phyloP scores from a whole-genome alignment of 2,113 vertebrate genomes.

The Catagonus wagneri region DNA sequence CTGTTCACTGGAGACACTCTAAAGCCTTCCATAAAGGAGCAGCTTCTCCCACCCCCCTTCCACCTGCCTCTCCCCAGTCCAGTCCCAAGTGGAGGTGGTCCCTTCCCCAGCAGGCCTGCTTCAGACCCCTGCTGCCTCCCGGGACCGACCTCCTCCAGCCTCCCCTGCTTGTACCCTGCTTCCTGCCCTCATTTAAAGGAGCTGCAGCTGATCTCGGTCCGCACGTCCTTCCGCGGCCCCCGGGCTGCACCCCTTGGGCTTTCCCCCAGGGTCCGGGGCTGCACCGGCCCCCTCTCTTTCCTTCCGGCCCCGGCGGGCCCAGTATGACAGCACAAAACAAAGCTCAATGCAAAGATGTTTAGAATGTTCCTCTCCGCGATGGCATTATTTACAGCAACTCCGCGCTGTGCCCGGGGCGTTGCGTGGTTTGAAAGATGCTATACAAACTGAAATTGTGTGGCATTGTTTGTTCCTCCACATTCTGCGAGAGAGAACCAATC shows the following conservation, averaged over 20 bases:
- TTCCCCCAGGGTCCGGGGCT: background rate
- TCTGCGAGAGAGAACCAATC: constrained; percentile 75
- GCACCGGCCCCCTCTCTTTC: background rate
- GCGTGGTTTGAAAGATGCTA: constrained; percentile 75
- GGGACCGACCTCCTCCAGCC: background rate
- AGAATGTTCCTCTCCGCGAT: constrained; percentile 67
- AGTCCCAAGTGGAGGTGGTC: too few relatives aligned
- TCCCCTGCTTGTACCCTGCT: rapidly evolving
- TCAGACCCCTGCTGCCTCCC: background rate
- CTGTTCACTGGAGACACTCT: background rate
- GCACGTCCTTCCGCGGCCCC: background rate
- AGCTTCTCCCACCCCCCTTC: background rate
- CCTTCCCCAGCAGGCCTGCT: background rate
- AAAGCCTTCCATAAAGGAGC: background rate
- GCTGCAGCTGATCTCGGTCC: background rate
- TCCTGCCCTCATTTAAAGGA: background rate
- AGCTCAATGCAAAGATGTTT: constrained; percentile 67
- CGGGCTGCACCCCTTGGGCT: background rate
- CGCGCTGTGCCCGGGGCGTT: constrained; percentile 63
- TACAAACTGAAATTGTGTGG: constrained; percentile 75
- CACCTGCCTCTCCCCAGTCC: background rate
- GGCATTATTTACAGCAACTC: constrained; percentile 77
- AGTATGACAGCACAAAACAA: background rate
- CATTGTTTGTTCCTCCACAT: constrained; percentile 76
- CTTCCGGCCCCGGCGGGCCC: background rate